Evolutionary conservation across 2,888 invertebrate genomes (phyloP), one percentile per base, ranked within the genome.

Genomic region (Amiota communis): DNA sequence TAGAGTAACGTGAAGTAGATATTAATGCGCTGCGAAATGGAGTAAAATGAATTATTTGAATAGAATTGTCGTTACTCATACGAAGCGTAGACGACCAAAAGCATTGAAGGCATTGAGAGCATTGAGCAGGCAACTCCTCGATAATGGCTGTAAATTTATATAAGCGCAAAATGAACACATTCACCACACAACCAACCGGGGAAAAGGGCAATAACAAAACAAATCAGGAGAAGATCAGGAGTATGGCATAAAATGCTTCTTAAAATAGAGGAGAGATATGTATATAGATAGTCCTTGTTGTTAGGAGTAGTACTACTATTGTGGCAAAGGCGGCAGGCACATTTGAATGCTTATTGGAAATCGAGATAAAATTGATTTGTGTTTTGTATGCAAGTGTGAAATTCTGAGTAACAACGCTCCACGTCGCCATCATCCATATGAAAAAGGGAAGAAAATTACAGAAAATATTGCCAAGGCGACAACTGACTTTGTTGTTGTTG

Each of bases 11-110:
- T 63, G 63, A 63, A 65, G 65, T 65, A 81, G 84, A 85, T 85
- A 84, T 86, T 83, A 86, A 86, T 86, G 86, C 80, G 73, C 78
- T 81, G 77, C 81, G 81, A 84, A 84, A 86, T 84, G 85, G 83
- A 84, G 81, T 84, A 80, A 87, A 86, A 86, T 86, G 86, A 87
- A 82, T 87, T 87, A 87, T 87, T 87, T 81, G 86, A 86, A 86
- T 85, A 79, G 83, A 82, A 86, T 81, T 84, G 81, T 78, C 83
- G 77, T 80, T 80, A 72, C 73, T 82, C 80, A 78, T 79, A 64
- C 75, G 70, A 64, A 68, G 56, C 47, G 46, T 73, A 74, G 57
- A 13, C 17, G 59, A 68, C 72, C 51, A 17, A 65, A 36, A 46
- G 15, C 48, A 36, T 36, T 36, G 6, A 65, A n/a, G 53, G 51